Conservation (phyloP, 2,797 vertebrate species). For the Notoglanidium macrostoma region DNA sequence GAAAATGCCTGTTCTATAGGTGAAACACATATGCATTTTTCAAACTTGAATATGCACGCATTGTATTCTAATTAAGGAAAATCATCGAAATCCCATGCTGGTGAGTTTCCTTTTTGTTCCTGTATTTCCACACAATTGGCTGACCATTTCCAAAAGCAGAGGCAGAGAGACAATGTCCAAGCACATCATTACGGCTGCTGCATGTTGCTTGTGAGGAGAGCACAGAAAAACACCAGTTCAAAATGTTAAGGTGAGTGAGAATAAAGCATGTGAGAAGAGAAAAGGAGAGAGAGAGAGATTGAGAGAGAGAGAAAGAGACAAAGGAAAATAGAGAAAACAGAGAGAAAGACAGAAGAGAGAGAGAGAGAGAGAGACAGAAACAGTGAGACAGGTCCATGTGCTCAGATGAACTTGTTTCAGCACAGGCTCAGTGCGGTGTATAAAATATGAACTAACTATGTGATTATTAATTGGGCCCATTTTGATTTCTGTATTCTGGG, state of each 20-base stretch:
- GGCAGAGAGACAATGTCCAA: conserved; percentile 68
- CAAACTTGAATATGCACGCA: conserved; percentile 48
- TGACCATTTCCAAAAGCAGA: conserved; percentile 63
- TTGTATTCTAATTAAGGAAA: conserved; percentile 62
- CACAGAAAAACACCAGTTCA: conserved; percentile 68
- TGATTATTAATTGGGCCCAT: conserved; percentile 99
- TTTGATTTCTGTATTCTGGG: conserved; percentile 97
- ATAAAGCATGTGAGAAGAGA: conserved; percentile 1
- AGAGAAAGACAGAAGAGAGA: not conserved
- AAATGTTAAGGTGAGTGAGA: conserved; percentile 67
- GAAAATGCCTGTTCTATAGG: conserved; percentile 43
- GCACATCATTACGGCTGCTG: conserved; percentile 69
- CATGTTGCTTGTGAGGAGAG: conserved; percentile 62
- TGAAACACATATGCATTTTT: conserved; percentile 60
- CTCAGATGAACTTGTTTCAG: conserved; percentile 75
- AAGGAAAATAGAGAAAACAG: not conserved
- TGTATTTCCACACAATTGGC: conserved; percentile 65
- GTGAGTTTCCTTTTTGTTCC: conserved; percentile 65
- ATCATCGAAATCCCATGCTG: conserved; percentile 73
- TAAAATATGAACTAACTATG: conserved; percentile 99
- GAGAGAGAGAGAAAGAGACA: conserved; percentile 2
- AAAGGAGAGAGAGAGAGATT: not conserved
- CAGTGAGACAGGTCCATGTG: conserved; percentile 57
- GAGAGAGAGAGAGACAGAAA: not conserved
- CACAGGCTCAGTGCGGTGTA: conserved; percentile 81